Evolutionary conservation across 2,888 invertebrate species (phyloP).

Genomic region (Cosmia pyralina): DNA sequence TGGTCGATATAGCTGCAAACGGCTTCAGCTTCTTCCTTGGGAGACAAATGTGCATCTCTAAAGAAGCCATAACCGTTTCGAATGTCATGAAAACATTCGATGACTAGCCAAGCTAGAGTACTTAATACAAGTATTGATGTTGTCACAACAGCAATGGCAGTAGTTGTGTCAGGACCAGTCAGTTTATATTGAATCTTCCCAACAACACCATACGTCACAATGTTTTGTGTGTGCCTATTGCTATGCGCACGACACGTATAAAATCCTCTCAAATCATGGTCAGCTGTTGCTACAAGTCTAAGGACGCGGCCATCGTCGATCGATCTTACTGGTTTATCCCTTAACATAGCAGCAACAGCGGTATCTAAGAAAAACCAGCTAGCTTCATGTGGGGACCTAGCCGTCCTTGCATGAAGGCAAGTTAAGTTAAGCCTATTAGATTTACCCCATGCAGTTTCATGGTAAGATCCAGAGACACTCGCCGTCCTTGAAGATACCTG

Average conservation of each 20-base stretch:
- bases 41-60: conserved; percentile 81
- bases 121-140: conserved; percentile 78
- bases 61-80: conserved; percentile 84
- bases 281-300: conserved; percentile 76
- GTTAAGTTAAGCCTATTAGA: conserved; percentile 83
- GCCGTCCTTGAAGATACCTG: conserved; percentile 84
- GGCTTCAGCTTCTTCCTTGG: conserved; percentile 82
- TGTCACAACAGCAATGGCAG: conserved; percentile 78
- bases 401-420: conserved; percentile 79
- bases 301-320: conserved; percentile 81
- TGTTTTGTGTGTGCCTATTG: conserved; percentile 77
- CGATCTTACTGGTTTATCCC: conserved; percentile 72
- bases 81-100: conserved; percentile 83
- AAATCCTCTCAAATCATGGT: conserved; percentile 81
- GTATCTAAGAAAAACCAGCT: conserved; percentile 83
- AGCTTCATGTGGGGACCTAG: conserved; percentile 72
- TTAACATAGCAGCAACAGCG: conserved; percentile 65
- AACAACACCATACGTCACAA: conserved; percentile 85
- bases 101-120: conserved; percentile 79
- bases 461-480: conserved; percentile 84
- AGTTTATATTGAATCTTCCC: conserved; percentile 78
- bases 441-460: conserved; percentile 83
- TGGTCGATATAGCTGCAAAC: conserved; percentile 83
- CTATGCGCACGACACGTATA: conserved; percentile 83
- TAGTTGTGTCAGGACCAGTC: conserved; percentile 77